phyloP scores from a whole-genome alignment of 1,140 invertebrate species.

The Pseudomyrmex gracilis region DNA sequence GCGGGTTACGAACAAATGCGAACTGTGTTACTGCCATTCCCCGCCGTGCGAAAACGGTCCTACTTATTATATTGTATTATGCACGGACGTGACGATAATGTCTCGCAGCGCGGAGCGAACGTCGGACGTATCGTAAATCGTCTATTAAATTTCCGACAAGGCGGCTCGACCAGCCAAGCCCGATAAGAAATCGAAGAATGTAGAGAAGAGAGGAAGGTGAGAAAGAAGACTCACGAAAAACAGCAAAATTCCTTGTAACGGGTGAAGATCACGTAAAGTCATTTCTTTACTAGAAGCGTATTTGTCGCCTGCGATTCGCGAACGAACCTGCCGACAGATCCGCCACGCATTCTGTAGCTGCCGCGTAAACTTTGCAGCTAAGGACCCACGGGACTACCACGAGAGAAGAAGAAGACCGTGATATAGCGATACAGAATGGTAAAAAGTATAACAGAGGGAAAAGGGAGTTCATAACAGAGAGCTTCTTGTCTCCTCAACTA shows the following conservation, averaged over 20 bases:
- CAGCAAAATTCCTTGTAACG: constrained; percentile 19
- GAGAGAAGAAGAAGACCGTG: neutral
- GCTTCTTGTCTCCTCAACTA: constrained; percentile 16
- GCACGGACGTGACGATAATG: constrained; percentile 22
- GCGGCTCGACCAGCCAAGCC: neutral
- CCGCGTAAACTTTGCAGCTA: constrained; percentile 43
- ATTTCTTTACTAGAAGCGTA: constrained; percentile 52
- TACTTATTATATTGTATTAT: constrained; percentile 49
- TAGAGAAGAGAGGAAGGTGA: neutral
- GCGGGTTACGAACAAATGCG: constrained; percentile 4
- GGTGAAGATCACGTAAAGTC: constrained; percentile 52
- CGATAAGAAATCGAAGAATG: constrained; percentile 17
- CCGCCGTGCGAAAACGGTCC: neutral
- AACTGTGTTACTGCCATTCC: constrained; percentile 10
- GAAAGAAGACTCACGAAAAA: neutral
- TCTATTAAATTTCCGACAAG: constrained; percentile 15
- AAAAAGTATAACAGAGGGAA: neutral
- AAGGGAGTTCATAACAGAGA: neutral
- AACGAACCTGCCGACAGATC: constrained; percentile 66
- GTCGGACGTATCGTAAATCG: constrained; percentile 15
- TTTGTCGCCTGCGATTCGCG: constrained; percentile 58
- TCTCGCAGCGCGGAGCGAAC: constrained; percentile 7
- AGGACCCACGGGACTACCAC: constrained; percentile 6
- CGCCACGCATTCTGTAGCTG: constrained; percentile 50
- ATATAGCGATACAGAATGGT: neutral